phyloP scores from a whole-genome alignment of 2,113 vertebrate species.

The Pithys albifrons region DNA sequence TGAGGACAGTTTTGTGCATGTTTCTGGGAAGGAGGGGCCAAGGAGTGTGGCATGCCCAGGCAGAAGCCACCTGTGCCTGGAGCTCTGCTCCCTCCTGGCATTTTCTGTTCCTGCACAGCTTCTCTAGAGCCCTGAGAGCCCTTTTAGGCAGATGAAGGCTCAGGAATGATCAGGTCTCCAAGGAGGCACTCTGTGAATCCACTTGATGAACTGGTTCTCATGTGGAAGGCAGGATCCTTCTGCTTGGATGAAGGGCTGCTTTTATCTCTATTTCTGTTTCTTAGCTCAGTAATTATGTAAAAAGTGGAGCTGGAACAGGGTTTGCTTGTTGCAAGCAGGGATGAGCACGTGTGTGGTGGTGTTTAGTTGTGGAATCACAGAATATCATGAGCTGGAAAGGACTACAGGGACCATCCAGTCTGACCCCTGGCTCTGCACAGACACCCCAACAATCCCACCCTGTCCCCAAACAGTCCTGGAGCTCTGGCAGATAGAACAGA shows the following conservation, averaged over 20 bases:
- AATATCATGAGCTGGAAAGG: background rate
- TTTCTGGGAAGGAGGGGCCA: background rate
- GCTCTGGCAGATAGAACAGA: background rate
- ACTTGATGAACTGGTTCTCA: background rate
- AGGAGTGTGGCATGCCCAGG: background rate
- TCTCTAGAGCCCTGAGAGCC: background rate
- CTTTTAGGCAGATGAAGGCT: background rate
- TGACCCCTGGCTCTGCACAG: background rate
- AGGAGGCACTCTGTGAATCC: constrained; percentile 2
- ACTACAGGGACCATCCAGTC: background rate
- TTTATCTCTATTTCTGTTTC: background rate
- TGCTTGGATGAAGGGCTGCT: background rate
- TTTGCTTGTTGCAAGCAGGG: background rate
- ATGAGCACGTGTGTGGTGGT: rapidly evolving
- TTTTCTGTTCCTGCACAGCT: background rate
- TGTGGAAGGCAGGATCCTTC: background rate
- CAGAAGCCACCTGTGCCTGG: background rate
- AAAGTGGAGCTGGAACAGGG: background rate
- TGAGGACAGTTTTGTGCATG: background rate
- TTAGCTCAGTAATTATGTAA: background rate
- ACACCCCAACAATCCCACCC: background rate
- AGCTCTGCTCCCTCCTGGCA: constrained; percentile 19
- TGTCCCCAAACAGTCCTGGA: background rate
- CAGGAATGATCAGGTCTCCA: background rate
- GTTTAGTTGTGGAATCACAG: background rate